Base-by-base conservation (phyloP, 2,888 invertebrate genomes). In the Spisula solida region DNA sequence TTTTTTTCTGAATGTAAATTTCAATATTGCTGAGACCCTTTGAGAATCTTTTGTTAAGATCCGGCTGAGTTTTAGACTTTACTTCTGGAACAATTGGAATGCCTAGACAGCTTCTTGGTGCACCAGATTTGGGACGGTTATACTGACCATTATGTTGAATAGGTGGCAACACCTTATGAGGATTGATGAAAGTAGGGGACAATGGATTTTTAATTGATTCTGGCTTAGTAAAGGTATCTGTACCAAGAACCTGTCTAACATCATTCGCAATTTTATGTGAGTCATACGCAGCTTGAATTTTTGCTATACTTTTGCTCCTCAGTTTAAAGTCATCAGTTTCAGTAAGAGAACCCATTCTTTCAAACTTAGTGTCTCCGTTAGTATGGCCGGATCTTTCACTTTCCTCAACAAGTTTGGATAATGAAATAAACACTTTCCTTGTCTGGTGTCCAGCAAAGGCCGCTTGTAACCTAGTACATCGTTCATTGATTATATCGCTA, bases 241-340 rank as follows among this genome's bases (percentile, higher is more conserved):
- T 34, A 56, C 25, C 41, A 6, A 51, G 51, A 20, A 55, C 41
- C 55, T 48, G 75, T 55, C 34, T 56, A 6, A 51, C 41, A 55
- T 75, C 87, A 56, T 87, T 75, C 31, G 56, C 78, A 6, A 86
- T 55, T 66, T 83, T 83, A 70, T 89, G 86, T 29, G 82, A 81
- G 41, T 91, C 83, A 70, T 88, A 88, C 31, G 88, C 84, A 41
- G 90, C 90, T 55, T 90, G 90, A 14, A 92, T 87, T 78, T 92
- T 92, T 51, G 89, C 89, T 70, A 92, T 89, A 70, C 84, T 85
- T 82, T 92, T 92, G 47, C 88, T 90, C 78, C 88, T 89, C 0
- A 92, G 88, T 82, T 92, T 92, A 48, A 92, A 90, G 60, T 92
- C 92, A 85, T 92, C 92, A 8, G 92, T 92, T 81, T 92, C 92